These are phyloP conservation scores for Larimichthys crocea DNA, from an alignment of 2,113 vertebrate species.

Conservation along the genomic window DNA sequence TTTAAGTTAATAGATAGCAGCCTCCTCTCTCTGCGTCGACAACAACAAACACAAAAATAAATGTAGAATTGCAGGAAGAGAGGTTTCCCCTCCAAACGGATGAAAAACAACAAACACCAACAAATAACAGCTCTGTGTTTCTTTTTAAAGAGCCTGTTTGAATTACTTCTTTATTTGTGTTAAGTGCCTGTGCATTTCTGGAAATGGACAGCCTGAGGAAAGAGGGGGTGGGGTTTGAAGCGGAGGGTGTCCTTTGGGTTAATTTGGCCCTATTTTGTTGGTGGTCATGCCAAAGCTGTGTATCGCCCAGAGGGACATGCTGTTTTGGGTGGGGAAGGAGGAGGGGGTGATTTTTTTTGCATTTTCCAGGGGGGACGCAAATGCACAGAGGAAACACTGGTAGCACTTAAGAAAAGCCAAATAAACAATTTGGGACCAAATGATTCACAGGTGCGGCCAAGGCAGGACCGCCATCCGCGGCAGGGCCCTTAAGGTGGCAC, in stretches of 20 bases:
- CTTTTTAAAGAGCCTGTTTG: conserved; percentile 56
- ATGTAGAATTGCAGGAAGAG: conserved; percentile 50
- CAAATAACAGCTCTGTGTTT: conserved; percentile 51
- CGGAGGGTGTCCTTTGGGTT: conserved; percentile 70
- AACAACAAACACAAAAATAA: conserved; percentile 63
- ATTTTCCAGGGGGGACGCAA: conserved; percentile 67
- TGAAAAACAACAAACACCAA: conserved; percentile 47
- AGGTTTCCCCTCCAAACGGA: conserved; percentile 54
- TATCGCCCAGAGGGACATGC: conserved; percentile 66
- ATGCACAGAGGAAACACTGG: conserved; percentile 84
- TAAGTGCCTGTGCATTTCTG: conserved; percentile 62
- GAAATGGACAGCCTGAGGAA: conserved; percentile 67
- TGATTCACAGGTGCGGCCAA: conserved; percentile 87
- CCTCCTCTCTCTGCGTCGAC: conserved; percentile 42
- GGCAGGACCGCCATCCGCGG: conserved; percentile 78
- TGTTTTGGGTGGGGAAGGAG: conserved; percentile 28
- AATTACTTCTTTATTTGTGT: conserved; percentile 68
- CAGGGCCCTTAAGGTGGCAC: conserved; percentile 66
- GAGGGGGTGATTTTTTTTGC: conserved; percentile 53
- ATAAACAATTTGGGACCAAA: conserved; percentile 87
- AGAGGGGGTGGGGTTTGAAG: conserved; percentile 46
- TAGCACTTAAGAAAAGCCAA: conserved; percentile 85
- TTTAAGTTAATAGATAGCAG: conserved; percentile 65
- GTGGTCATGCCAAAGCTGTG: conserved; percentile 68
- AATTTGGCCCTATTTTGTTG: conserved; percentile 72